A percentile compares a stretch with the other conserved stretches of the same genome.
phyloP scores from a whole-genome alignment of 2,888 invertebrate genomes.

The Ectemnius cavifrons region DNA sequence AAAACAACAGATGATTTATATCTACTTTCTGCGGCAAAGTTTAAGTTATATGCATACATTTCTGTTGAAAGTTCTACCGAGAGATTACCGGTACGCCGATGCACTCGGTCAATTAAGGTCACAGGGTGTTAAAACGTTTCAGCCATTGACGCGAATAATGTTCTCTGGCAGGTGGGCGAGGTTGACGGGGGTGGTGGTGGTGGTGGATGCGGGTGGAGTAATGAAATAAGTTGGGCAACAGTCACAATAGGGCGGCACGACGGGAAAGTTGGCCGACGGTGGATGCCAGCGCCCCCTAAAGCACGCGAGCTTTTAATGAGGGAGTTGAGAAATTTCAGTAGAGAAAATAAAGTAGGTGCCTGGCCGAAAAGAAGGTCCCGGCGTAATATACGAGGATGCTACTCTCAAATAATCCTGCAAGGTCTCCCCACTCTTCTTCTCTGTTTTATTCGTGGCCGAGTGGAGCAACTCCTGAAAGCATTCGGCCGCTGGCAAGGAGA shows the following conservation, averaged over 20 bases:
- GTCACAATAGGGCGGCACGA: conserved; percentile 12
- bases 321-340: conserved; percentile 46
- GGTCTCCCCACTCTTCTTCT: conserved; percentile 7
- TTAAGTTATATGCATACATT: no score
- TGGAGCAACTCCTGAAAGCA: conserved; percentile 28
- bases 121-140: conserved; percentile 10
- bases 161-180: not conserved
- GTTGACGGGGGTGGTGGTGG: no score
- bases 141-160: conserved; percentile 46
- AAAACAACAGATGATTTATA: no score
- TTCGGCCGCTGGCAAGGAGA: conserved; percentile 25
- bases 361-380: conserved; percentile 41
- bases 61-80: no score
- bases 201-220: conserved; percentile 15
- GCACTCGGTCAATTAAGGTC: no score
- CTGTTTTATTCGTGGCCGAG: conserved; percentile 2
- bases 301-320: conserved; percentile 50
- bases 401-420: conserved; percentile 46
- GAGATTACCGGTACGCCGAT: no score
- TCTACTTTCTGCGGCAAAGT: no score
- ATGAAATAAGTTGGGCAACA: conserved; percentile 36
- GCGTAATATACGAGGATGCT: conserved; percentile 30
- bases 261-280: conserved; percentile 21
- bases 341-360: conserved; percentile 30
- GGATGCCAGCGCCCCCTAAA: conserved; percentile 26